Conservation (phyloP, 2,797 vertebrate species). For the Schizothorax lantsangensis region DNA sequence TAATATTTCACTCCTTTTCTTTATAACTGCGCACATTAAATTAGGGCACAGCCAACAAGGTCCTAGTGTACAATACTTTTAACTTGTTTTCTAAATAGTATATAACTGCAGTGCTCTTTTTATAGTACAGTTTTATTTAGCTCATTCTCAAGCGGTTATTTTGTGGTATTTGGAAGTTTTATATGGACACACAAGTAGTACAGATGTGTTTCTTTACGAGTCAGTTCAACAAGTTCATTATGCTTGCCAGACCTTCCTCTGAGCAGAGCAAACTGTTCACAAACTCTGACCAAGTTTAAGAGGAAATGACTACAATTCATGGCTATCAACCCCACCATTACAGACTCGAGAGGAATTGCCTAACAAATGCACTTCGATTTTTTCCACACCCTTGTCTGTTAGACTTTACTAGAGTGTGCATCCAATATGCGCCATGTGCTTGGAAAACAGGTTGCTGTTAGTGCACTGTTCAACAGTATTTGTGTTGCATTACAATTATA, state of each 20-base stretch:
- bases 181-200: not conserved
- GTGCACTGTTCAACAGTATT: too few relatives aligned
- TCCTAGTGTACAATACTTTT: not conserved
- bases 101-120: not conserved
- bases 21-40: not conserved
- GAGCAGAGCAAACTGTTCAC: constrained; percentile 9
- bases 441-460: not conserved
- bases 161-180: not conserved
- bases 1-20: not conserved
- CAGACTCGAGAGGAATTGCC: constrained; percentile 16
- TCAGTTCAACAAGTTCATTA: constrained; percentile 23
- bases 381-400: not conserved
- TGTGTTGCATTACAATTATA: not conserved
- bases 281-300: constrained; percentile 13
- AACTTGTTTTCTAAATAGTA: not conserved
- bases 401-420: not conserved
- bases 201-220: not conserved
- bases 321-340: not conserved
- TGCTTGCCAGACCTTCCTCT: constrained; percentile 31
- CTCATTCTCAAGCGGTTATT: not conserved
- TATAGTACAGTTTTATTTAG: not conserved
- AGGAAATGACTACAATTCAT: constrained; percentile 40
- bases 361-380: not conserved
- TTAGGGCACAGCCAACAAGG: not conserved
- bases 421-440: not conserved